A percentile compares a stretch with the other conserved stretches of the same genome.
These are phyloP conservation scores for Phocoena sinus DNA, from an alignment of 2,113 vertebrate genomes.

Conservation along the genomic window DNA sequence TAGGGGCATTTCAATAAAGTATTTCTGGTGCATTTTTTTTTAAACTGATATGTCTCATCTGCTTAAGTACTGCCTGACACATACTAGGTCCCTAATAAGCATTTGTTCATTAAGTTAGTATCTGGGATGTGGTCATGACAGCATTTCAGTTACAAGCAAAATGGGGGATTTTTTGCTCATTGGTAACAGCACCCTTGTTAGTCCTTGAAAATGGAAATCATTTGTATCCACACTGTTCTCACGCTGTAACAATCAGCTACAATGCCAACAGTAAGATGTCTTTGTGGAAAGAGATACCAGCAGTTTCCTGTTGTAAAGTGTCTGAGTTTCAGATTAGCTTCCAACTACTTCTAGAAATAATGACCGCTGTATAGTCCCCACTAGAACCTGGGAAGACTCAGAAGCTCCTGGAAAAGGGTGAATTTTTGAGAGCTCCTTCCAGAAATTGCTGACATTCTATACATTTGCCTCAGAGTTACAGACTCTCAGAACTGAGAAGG, in stretches of 20 bases:
- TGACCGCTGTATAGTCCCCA: background rate
- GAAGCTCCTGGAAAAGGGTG: background rate
- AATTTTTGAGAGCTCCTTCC: background rate
- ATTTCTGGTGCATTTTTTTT: background rate
- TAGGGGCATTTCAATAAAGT: background rate
- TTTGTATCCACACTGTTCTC: background rate
- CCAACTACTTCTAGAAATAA: background rate
- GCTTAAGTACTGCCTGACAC: background rate
- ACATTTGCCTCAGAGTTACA: background rate
- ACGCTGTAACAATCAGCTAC: background rate
- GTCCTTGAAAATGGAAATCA: background rate
- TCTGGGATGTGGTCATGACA: background rate
- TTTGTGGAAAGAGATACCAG: background rate
- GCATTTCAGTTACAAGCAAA: background rate
- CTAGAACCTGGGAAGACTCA: background rate
- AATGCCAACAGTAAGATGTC: background rate
- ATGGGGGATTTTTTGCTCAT: background rate
- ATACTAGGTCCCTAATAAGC: rapidly evolving
- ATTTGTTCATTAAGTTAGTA: background rate
- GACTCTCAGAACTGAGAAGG: background rate
- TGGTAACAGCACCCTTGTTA: background rate
- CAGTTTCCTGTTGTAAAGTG: background rate
- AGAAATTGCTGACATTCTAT: background rate
- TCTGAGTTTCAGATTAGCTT: background rate
- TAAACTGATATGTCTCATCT: background rate